Percentiles rank a stretch among this genome's conserved stretches.
phyloP scores from a whole-genome alignment of 1,140 invertebrate species.

The Drosophila athabasca region DNA sequence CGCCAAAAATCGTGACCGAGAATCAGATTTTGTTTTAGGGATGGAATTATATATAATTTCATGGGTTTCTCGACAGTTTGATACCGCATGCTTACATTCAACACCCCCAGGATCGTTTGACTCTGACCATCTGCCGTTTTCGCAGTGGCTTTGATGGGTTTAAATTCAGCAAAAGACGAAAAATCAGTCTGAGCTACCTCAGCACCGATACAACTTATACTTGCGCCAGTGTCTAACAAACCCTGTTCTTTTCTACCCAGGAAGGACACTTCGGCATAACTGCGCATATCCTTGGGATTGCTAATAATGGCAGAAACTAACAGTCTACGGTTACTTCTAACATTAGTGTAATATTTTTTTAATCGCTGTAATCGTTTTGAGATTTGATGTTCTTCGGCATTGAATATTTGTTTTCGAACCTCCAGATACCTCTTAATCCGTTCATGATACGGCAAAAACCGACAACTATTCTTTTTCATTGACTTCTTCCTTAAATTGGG shows the following conservation, averaged over 20 bases:
- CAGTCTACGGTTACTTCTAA: constrained; percentile 5
- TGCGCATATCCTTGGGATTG: too few relatives aligned
- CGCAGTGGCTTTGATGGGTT: background rate
- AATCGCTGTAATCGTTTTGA: background rate
- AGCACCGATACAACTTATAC: constrained; percentile 20
- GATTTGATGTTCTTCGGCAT: too few relatives aligned
- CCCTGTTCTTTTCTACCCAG: constrained; percentile 1
- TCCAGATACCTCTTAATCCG: constrained; percentile 2
- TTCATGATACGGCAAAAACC: background rate
- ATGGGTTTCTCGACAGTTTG: background rate
- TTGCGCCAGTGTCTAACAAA: constrained; percentile 21
- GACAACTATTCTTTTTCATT: background rate
- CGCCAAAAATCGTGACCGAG: too few relatives aligned
- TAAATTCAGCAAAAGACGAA: constrained; percentile 4
- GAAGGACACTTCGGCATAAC: too few relatives aligned
- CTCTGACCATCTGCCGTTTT: constrained; percentile 19
- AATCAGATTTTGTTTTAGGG: background rate
- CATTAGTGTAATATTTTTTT: background rate
- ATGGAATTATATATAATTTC: constrained; percentile 13
- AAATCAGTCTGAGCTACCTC: constrained; percentile 7
- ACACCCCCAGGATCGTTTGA: constrained; percentile 4
- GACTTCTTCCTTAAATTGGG: background rate
- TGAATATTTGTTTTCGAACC: background rate
- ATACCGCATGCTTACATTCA: constrained; percentile 1
- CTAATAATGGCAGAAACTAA: constrained; percentile 9